Evolutionary conservation across 2,797 vertebrate species (phyloP).

Genomic region (Melanogrammus aeglefinus): DNA sequence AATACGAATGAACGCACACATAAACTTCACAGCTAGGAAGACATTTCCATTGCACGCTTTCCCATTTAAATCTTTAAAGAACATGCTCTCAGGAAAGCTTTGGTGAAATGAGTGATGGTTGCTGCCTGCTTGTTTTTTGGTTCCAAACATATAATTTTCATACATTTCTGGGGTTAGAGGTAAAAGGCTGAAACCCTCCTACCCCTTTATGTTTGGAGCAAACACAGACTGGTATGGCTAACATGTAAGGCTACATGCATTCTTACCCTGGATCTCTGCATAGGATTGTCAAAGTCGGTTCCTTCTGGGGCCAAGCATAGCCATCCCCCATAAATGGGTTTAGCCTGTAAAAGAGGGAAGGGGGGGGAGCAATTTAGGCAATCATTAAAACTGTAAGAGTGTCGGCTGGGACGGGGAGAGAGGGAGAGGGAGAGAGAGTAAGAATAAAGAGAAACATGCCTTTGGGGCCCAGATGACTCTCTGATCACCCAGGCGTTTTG

Average conservation of each 20-base stretch:
- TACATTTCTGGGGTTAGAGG: conserved; percentile 1
- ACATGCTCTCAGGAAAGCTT: background rate
- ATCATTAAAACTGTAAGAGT: conserved; percentile 62
- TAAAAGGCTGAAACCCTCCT: background rate
- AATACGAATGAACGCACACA: background rate
- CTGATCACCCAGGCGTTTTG: conserved; percentile 30
- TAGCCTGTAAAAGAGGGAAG: conserved; percentile 73
- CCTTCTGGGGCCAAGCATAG: conserved; percentile 83
- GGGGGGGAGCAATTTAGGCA: conserved; percentile 55
- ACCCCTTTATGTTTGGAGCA: background rate
- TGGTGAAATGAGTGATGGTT: background rate
- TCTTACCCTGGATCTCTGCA: conserved; percentile 82
- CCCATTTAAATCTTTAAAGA: background rate
- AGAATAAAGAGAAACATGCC: conserved; percentile 25
- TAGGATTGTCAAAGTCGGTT: conserved; percentile 84
- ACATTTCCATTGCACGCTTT: background rate
- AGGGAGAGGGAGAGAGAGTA: conserved; percentile 14
- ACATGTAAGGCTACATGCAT: background rate
- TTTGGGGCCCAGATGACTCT: conserved; percentile 59
- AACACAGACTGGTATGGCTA: background rate
- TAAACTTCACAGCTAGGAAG: background rate
- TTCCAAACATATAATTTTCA: background rate
- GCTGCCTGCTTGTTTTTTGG: background rate
- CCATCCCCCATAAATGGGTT: conserved; percentile 84
- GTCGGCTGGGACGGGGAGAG: conserved; percentile 33